These are phyloP conservation scores for Eulacestoma nigropectus DNA, from an alignment of 2,113 vertebrate species.

Conservation along the genomic window DNA sequence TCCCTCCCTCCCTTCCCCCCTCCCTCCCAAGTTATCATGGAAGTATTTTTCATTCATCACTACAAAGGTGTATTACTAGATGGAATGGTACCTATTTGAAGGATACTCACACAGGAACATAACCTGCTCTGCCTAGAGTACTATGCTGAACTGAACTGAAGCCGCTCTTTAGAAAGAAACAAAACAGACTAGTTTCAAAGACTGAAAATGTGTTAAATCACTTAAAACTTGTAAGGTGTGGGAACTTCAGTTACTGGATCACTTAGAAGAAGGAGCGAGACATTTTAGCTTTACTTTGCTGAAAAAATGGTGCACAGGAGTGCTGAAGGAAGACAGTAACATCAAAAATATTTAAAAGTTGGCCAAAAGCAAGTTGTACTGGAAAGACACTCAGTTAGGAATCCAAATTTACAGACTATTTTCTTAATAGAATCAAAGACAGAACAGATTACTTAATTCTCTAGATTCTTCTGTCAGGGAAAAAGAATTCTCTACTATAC, in stretches of 20 bases:
- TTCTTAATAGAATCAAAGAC: neutral
- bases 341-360: neutral
- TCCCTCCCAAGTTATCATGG: neutral
- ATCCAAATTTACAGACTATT: neutral
- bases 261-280: neutral
- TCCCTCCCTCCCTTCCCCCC: neutral
- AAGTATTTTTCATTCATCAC: neutral
- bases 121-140: neutral
- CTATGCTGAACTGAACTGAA: neutral
- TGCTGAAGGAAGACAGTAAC: neutral
- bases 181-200: neutral
- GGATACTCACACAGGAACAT: neutral
- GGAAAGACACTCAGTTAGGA: neutral
- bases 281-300: neutral
- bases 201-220: neutral
- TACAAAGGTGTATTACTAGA: neutral
- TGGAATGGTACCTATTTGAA: neutral
- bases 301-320: neutral
- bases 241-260: neutral
- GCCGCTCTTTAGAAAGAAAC: neutral
- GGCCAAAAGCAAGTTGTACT: neutral
- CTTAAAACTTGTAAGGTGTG: neutral
- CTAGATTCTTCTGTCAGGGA: neutral
- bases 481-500: neutral
- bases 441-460: neutral